Base-by-base conservation (phyloP, 1,140 invertebrate species). In the Drosophila oshimai region DNA sequence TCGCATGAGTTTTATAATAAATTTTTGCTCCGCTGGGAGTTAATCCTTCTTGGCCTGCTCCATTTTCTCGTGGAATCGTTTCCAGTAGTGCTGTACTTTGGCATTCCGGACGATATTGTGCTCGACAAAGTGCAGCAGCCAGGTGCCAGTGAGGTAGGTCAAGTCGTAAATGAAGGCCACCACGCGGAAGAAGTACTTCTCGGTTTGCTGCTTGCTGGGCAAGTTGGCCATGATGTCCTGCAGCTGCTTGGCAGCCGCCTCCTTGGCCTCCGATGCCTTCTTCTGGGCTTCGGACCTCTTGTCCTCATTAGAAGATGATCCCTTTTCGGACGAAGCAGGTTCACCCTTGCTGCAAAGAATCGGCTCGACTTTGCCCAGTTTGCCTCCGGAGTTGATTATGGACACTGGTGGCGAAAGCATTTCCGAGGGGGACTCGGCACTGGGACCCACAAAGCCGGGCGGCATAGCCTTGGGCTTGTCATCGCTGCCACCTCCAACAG, bases 61-160 rank as follows among this genome's bases (percentile, higher is more conserved):
- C 84, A 90, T 86, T 45, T 89, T 89, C 20, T 90, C 74, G 17
- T 86, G 84, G 57, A 90, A 83, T 6, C 65, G 51, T 47, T 89
- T 89, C 89, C 89, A 90, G 51, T 90, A 89, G 4, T 46, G 18
- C 46, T 81, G 69, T 0, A 90, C 64, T 0, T 49, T 65, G 3
- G 61, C 42, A 37, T 90, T 90, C 5, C 58, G 53, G 2, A 90
- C 6, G 18, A 90, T 55, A 5, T 90, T 74, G 9, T 81, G 60
- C 17, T 90, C 67, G 18, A 90, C 12, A 4, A 73, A 71, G 17
- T 55, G 46, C 13, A 79, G 10, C n/a, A 70, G 22, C 60, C 74
- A 86, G 22, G 51, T 69, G 29, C 10, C 67, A 1, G 72, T 55
- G 12, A 81, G 58, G 10, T 69, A 67, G 15, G 37, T 44, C 7